Conservation (phyloP, 2,797 vertebrate genomes). For the Gallinago solitaria region DNA sequence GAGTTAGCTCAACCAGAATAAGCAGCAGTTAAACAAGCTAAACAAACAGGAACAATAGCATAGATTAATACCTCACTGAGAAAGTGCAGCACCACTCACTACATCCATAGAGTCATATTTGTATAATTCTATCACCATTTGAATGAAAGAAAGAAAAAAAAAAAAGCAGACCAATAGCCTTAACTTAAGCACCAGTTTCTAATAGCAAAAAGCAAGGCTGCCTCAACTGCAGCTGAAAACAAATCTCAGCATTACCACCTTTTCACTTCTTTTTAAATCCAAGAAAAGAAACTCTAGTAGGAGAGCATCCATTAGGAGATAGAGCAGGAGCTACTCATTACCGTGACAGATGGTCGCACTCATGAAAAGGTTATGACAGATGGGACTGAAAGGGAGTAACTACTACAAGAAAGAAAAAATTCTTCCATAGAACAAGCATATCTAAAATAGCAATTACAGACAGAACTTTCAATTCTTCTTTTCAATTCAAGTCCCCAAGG, state of each 20-base stretch:
- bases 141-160: neutral
- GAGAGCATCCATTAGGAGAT: neutral
- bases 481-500: neutral
- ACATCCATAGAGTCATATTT: neutral
- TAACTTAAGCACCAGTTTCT: neutral
- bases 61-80: neutral
- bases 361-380: slow-evolving; percentile 34
- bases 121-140: neutral
- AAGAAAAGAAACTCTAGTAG: neutral
- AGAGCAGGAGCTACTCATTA: neutral
- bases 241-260: neutral
- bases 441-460: neutral
- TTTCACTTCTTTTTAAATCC: neutral
- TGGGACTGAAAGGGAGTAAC: neutral
- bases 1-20: neutral
- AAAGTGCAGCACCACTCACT: neutral
- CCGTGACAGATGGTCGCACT: neutral
- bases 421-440: neutral
- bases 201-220: neutral
- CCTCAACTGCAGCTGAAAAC: neutral
- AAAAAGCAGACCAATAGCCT: neutral
- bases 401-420: neutral
- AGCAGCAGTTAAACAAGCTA: neutral
- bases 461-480: neutral
- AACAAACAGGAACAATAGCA: neutral